Conservation (phyloP, 2,888 invertebrate genomes). For the Athetis lepigone region DNA sequence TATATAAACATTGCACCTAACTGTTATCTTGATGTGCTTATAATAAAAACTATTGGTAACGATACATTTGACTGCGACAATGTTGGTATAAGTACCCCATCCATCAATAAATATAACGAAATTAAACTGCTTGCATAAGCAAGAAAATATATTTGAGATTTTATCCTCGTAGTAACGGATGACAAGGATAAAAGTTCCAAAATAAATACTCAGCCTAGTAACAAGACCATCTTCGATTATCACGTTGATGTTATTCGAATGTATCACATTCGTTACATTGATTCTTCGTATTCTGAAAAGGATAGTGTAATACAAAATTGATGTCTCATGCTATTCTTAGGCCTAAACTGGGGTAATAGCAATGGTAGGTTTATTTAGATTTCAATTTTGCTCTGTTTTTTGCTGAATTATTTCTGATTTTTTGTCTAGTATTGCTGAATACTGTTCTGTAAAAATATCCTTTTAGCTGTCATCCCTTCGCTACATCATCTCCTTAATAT, state of each 20-base stretch:
- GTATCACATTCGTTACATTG: background rate
- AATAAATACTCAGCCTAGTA: background rate
- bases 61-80: no score
- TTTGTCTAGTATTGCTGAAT: background rate
- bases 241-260: constrained; percentile 3
- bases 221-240: background rate
- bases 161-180: background rate
- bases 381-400: background rate
- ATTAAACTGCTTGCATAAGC: background rate
- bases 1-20: no score
- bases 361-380: no score
- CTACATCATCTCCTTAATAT: no score
- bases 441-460: background rate
- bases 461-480: no score
- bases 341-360: background rate
- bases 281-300: background rate
- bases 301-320: background rate
- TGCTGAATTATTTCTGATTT: background rate
- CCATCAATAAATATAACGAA: background rate
- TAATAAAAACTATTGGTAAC: no score
- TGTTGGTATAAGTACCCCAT: background rate
- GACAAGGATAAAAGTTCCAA: background rate
- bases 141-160: background rate
- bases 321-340: background rate
- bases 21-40: no score